Conservation (phyloP, 2,113 vertebrate species). For the Piaya cayana region DNA sequence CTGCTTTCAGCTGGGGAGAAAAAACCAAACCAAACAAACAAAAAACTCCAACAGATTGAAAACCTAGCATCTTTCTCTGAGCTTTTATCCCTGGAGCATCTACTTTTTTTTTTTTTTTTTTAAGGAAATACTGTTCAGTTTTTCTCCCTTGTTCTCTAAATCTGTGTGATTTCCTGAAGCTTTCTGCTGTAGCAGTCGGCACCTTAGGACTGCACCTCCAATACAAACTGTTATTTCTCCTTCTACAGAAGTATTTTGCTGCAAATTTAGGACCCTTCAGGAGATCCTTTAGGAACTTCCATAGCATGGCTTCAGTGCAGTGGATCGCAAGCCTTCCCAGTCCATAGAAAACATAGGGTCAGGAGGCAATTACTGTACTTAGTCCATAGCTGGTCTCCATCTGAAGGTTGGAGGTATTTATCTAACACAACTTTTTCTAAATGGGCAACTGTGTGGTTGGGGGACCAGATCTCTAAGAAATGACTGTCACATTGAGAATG, state of each 20-base stretch:
- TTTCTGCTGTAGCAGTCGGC: not conserved
- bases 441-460: fast-evolving
- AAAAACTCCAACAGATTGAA: not conserved
- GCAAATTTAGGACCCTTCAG: not conserved
- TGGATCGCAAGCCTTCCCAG: not conserved
- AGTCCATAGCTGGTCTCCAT: not conserved
- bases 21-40: not conserved
- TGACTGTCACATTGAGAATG: not conserved
- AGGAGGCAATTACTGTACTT: not conserved
- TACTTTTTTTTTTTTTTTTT: not conserved
- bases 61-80: not conserved
- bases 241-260: not conserved
- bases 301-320: not conserved
- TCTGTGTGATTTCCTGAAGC: not conserved
- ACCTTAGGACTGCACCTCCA: not conserved
- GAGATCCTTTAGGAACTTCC: not conserved
- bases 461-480: not conserved
- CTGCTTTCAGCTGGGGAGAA: not conserved
- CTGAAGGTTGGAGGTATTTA: not conserved
- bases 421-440: not conserved
- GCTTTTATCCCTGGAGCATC: not conserved
- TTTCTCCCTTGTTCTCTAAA: not conserved
- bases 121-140: not conserved
- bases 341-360: not conserved
- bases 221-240: not conserved